A percentile compares a stretch with the other conserved stretches of the same genome.
Conservation (phyloP, 2,888 invertebrate genomes). For the Tachina lurida region DNA sequence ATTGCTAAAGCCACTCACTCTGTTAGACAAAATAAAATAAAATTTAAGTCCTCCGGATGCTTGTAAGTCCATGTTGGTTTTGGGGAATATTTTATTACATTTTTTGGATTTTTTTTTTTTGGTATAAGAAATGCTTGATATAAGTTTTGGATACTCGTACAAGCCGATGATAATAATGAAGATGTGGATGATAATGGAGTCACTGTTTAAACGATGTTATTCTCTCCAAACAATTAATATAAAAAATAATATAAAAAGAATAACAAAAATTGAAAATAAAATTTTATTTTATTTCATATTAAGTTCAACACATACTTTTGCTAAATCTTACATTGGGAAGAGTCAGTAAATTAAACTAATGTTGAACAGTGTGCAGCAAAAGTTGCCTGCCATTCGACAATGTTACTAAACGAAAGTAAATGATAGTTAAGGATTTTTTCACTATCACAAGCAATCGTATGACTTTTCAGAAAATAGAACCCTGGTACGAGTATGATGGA, state of each 20-base stretch:
- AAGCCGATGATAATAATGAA: conserved; percentile 34
- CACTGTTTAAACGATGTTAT: conserved; percentile 50
- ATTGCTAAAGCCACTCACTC: background rate
- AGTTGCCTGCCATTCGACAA: background rate
- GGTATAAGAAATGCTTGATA: conserved; percentile 9
- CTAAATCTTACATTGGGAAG: conserved; percentile 13
- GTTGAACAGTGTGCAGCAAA: conserved; percentile 20
- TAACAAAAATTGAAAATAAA: conserved; percentile 38
- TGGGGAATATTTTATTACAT: conserved; percentile 39
- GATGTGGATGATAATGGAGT: conserved; percentile 54
- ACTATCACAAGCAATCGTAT: too few species aligned
- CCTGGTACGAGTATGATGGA: too few species aligned
- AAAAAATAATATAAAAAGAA: conserved; percentile 22
- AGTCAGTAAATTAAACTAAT: conserved; percentile 52
- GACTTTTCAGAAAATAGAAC: too few species aligned
- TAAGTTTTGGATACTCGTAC: conserved; percentile 4
- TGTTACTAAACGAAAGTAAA: background rate
- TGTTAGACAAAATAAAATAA: conserved; percentile 43
- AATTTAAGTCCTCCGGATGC: conserved; percentile 50
- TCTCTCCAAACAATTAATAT: conserved; percentile 38
- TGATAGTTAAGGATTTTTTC: too few species aligned
- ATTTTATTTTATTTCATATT: conserved; percentile 52
- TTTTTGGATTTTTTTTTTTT: conserved; percentile 10
- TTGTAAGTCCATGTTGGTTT: conserved; percentile 28
- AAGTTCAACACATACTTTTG: conserved; percentile 61